Evolutionary conservation across 2,888 invertebrate species (phyloP).

Genomic region (Leptarthrus brevirostris): DNA sequence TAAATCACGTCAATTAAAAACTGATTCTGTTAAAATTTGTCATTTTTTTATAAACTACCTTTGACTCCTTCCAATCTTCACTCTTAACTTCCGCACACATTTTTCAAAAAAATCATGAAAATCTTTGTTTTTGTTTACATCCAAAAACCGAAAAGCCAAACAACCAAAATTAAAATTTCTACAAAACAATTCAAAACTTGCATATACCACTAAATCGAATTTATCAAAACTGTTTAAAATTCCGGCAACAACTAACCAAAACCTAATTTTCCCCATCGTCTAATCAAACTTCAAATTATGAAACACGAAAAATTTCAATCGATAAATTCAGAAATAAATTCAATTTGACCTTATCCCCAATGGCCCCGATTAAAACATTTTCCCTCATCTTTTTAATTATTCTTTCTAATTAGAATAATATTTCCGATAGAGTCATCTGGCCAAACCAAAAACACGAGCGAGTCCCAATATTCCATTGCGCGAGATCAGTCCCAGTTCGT

Average conservation of each 20-base stretch:
- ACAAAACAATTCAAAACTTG: too few relatives aligned
- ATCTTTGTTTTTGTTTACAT: too few relatives aligned
- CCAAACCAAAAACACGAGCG: background rate
- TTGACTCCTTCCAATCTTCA: background rate
- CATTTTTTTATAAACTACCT: too few relatives aligned
- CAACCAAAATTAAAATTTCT: too few relatives aligned
- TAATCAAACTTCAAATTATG: background rate
- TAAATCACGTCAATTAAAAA: too few relatives aligned
- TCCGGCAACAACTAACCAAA: slow-evolving; percentile 17
- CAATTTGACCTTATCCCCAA: slow-evolving; percentile 27
- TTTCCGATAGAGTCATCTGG: background rate
- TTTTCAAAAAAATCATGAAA: background rate
- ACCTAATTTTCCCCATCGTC: background rate
- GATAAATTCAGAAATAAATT: slow-evolving; percentile 22
- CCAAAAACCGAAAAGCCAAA: too few relatives aligned
- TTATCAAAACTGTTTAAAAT: background rate
- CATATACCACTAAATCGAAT: too few relatives aligned
- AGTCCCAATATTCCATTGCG: background rate
- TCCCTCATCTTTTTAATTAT: slow-evolving; percentile 24
- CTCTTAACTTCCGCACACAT: background rate
- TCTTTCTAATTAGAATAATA: slow-evolving; percentile 22
- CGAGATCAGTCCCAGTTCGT: background rate
- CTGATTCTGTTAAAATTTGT: too few relatives aligned
- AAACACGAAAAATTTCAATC: slow-evolving; percentile 16
- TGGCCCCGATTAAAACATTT: slow-evolving; percentile 1